phyloP scores from a whole-genome alignment of 2,113 vertebrate species.

The Scophthalmus maximus region DNA sequence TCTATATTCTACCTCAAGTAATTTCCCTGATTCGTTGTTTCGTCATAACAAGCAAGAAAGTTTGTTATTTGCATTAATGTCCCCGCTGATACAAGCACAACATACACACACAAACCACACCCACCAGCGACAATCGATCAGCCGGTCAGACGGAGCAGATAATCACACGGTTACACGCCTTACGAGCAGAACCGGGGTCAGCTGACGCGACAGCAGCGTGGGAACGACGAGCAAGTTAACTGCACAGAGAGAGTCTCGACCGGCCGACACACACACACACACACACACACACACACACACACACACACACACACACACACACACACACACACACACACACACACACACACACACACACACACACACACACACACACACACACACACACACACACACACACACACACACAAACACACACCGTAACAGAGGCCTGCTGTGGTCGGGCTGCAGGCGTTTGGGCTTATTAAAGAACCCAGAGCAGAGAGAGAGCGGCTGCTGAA shows the following conservation, averaged over 20 bases:
- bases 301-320: no score
- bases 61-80: no score
- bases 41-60: no score
- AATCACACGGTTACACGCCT: constrained; percentile 34
- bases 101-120: constrained; percentile 15
- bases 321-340: no score
- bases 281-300: no score
- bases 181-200: constrained; percentile 40
- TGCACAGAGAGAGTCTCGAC: constrained; percentile 1
- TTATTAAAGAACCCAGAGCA: constrained; percentile 48
- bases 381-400: no score
- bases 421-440: constrained; percentile 39
- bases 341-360: no score
- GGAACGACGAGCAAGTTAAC: constrained; percentile 54
- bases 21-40: no score
- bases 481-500: background rate
- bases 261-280: constrained; percentile 19
- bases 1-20: no score
- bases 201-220: constrained; percentile 55
- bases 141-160: constrained; percentile 18
- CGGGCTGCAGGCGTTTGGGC: constrained; percentile 42
- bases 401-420: constrained; percentile 4
- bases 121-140: constrained; percentile 37
- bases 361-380: no score
- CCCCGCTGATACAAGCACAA: background rate